These are phyloP conservation scores for Albula glossodonta DNA, from an alignment of 2,113 vertebrate genomes.

Conservation along the genomic window DNA sequence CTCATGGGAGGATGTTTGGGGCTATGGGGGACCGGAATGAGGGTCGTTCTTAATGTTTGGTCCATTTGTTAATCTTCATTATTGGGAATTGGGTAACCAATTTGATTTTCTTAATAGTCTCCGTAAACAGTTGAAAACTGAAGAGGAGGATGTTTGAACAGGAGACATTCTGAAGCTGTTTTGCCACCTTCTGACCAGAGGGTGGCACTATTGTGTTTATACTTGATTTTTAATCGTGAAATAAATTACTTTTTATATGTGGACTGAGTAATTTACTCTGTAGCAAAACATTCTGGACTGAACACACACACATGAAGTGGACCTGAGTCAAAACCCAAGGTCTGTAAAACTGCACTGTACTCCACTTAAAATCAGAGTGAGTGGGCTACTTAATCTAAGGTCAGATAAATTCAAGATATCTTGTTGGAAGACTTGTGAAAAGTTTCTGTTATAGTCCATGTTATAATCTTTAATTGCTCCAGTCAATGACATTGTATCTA, in stretches of 20 bases:
- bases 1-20: not conserved
- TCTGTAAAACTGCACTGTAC: no score
- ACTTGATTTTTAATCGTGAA: not conserved
- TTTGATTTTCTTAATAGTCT: conserved; percentile 51
- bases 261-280: not conserved
- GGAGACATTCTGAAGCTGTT: not conserved
- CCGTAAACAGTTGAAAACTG: conserved; percentile 52
- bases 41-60: not conserved
- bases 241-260: not conserved
- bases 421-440: no score
- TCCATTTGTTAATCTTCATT: not conserved
- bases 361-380: no score
- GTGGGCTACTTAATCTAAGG: no score
- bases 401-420: no score
- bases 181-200: not conserved
- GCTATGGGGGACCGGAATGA: not conserved
- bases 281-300: not conserved
- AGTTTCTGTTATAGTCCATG: no score
- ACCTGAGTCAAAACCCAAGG: no score
- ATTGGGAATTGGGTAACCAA: not conserved
- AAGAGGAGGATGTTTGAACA: conserved; percentile 38
- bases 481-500: no score
- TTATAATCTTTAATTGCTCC: no score
- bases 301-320: no score
- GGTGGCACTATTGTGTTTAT: not conserved